These are phyloP conservation scores for Drepanosiphum platanoidis DNA, from an alignment of 2,888 invertebrate species.

Conservation along the genomic window DNA sequence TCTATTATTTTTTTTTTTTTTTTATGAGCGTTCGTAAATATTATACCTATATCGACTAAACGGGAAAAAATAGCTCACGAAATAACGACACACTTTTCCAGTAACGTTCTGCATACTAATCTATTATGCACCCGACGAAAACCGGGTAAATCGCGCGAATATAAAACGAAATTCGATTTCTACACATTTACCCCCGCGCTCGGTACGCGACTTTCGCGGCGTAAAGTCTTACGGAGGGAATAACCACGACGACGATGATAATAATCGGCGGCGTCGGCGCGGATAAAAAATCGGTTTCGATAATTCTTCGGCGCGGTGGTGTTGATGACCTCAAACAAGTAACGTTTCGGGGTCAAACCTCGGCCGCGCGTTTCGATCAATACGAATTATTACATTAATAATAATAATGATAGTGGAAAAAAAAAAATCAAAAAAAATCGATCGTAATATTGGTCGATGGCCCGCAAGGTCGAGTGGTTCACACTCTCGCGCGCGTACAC, in stretches of 20 bases:
- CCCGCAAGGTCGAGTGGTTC: conserved; percentile 62
- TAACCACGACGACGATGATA: no score
- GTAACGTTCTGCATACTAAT: no score
- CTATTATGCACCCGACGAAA: no score
- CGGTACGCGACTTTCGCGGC: neutral
- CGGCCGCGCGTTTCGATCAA: conserved; percentile 60
- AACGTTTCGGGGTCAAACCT: conserved; percentile 57
- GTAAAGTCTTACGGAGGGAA: conserved; percentile 10
- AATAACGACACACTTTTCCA: no score
- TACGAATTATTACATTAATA: conserved; percentile 62
- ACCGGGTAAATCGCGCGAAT: no score
- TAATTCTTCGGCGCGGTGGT: conserved; percentile 36
- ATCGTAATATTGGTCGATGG: conserved; percentile 61
- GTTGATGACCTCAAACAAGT: conserved; percentile 60
- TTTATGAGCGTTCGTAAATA: no score
- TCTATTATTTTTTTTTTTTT: no score
- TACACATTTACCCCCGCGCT: no score
- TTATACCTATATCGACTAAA: no score
- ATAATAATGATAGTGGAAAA: conserved; percentile 58
- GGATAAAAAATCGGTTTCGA: conserved; percentile 57
- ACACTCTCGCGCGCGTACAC: conserved; percentile 58
- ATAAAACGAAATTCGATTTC: no score
- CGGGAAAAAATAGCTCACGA: no score
- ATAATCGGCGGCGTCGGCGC: no score
- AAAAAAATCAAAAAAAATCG: conserved; percentile 54